phyloP scores from a whole-genome alignment of 2,888 invertebrate species.

The Drosophila nigricruria region DNA sequence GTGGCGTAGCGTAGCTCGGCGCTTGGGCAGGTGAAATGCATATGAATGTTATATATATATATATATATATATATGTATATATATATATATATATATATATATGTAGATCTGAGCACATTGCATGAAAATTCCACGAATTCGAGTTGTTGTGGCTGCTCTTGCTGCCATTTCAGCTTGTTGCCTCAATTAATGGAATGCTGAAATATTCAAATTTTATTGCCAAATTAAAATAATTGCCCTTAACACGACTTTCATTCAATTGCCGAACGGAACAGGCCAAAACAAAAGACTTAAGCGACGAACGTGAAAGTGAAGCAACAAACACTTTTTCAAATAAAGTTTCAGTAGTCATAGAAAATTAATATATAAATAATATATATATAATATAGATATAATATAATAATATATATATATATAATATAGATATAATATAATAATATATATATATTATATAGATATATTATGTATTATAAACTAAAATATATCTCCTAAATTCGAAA shows the following conservation, averaged over 20 bases:
- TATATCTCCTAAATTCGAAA: too few species aligned
- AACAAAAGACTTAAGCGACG: slow-evolving; percentile 33
- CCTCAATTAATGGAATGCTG: slow-evolving; percentile 38
- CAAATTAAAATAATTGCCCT: slow-evolving; percentile 12
- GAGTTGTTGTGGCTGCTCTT: slow-evolving; percentile 6
- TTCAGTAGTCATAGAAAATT: too few species aligned
- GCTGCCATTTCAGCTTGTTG: slow-evolving; percentile 61
- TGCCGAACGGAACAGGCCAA: slow-evolving; percentile 12
- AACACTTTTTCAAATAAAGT: background rate
- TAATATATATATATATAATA: too few species aligned
- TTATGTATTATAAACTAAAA: too few species aligned
- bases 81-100: slow-evolving; percentile 19
- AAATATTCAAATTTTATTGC: slow-evolving; percentile 63
- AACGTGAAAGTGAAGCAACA: slow-evolving; percentile 1
- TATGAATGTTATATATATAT: slow-evolving; percentile 28
- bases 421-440: too few species aligned
- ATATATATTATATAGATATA: too few species aligned
- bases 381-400: too few species aligned
- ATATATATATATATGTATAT: slow-evolving; percentile 9
- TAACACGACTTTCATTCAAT: slow-evolving; percentile 26
- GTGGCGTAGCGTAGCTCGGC: background rate
- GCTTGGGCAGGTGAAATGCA: slow-evolving; percentile 42
- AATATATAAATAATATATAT: too few species aligned
- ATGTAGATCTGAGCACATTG: slow-evolving; percentile 9
- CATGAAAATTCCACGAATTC: slow-evolving; percentile 29